These are phyloP conservation scores for Pteronotus mesoamericanus DNA, from an alignment of 2,797 vertebrate species.

Conservation along the genomic window DNA sequence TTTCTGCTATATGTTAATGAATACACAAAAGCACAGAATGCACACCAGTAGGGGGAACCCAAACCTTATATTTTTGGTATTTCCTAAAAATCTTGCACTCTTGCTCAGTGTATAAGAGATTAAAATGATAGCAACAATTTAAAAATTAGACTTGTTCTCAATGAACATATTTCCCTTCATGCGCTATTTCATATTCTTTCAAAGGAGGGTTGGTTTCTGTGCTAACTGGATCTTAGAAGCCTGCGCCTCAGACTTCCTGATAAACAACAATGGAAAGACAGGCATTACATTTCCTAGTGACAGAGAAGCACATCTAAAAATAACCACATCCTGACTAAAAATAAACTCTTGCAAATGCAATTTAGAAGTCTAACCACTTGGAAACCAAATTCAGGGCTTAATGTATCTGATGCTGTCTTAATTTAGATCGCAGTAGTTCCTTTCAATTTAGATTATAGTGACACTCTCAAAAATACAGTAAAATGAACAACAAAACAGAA, in stretches of 20 bases:
- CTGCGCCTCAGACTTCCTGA: slow-evolving; percentile 59
- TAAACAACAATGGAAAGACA: slow-evolving; percentile 70
- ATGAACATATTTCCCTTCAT: not conserved
- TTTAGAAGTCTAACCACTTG: slow-evolving; percentile 55
- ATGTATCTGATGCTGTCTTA: slow-evolving; percentile 41
- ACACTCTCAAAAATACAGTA: slow-evolving; percentile 28
- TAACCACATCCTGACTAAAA: slow-evolving; percentile 72
- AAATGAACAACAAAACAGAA: slow-evolving; percentile 43
- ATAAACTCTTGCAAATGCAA: slow-evolving; percentile 63
- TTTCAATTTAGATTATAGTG: slow-evolving; percentile 53
- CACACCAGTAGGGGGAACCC: slow-evolving; percentile 82
- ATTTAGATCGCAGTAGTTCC: slow-evolving; percentile 30
- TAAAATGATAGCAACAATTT: slow-evolving; percentile 26
- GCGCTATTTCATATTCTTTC: slow-evolving; percentile 20
- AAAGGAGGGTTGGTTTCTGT: not conserved
- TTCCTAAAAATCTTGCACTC: not conserved
- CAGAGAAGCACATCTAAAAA: slow-evolving; percentile 67
- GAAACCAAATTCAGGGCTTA: slow-evolving; percentile 52
- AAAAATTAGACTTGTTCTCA: slow-evolving; percentile 29
- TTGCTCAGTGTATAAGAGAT: not conserved
- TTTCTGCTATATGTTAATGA: not conserved
- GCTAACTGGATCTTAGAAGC: slow-evolving; percentile 29
- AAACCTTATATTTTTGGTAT: slow-evolving; percentile 62
- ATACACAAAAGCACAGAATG: not conserved
- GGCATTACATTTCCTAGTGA: slow-evolving; percentile 72